Conservation (phyloP, 2,888 invertebrate genomes). For the Rhorus exstirpatorius region DNA sequence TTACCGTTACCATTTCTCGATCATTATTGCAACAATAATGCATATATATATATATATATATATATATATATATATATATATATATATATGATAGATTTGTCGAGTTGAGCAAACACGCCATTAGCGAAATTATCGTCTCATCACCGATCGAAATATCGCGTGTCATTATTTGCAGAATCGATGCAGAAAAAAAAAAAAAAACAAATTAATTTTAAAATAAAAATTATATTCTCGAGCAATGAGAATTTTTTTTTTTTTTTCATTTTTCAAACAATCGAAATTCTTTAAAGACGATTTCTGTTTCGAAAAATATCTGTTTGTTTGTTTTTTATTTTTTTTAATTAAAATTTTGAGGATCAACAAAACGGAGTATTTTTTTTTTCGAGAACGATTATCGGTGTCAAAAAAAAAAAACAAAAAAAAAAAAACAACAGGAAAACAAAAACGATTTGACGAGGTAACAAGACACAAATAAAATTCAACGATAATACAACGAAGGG, state of each 20-base stretch:
- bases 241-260: no score
- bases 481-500: slow-evolving; percentile 48
- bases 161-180: slow-evolving; percentile 5
- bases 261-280: no score
- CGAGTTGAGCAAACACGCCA: slow-evolving; percentile 12
- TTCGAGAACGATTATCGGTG: not conserved
- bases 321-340: no score
- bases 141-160: not conserved
- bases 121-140: slow-evolving; percentile 30
- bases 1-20: slow-evolving; percentile 61
- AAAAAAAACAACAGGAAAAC: no score
- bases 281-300: no score
- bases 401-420: not conserved
- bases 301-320: no score
- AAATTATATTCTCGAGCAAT: no score
- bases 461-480: slow-evolving; percentile 29
- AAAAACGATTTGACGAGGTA: slow-evolving; percentile 1
- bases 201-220: slow-evolving; percentile 7
- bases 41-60: not conserved
- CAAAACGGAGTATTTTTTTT: no score
- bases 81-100: slow-evolving; percentile 28
- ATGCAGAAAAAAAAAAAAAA: no score
- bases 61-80: not conserved
- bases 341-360: no score
- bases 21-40: slow-evolving; percentile 31